A percentile compares a stretch with the other conserved stretches of the same genome.
Conservation (phyloP, 2,888 invertebrate species). For the Vanessa cardui region DNA sequence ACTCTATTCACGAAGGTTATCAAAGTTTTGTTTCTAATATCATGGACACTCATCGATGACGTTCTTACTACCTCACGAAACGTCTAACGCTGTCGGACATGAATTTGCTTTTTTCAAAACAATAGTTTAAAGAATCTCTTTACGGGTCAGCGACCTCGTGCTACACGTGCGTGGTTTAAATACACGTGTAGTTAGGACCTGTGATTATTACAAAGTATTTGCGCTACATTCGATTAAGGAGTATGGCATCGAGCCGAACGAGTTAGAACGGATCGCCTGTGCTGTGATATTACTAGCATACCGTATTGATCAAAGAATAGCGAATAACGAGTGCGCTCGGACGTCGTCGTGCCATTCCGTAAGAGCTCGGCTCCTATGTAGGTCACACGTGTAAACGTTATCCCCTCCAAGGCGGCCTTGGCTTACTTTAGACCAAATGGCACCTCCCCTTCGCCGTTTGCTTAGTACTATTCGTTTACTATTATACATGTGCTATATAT, state of each 20-base stretch:
- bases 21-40: slow-evolving; percentile 37
- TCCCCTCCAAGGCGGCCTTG: slow-evolving; percentile 80
- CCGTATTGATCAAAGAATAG: slow-evolving; percentile 64
- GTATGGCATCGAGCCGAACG: slow-evolving; percentile 38
- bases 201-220: slow-evolving; percentile 43
- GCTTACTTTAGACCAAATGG: slow-evolving; percentile 77
- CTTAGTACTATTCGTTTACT: slow-evolving; percentile 45
- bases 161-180: slow-evolving; percentile 54
- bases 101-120: slow-evolving; percentile 26
- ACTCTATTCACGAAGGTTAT: slow-evolving; percentile 38
- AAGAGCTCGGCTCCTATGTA: slow-evolving; percentile 68
- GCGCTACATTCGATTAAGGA: slow-evolving; percentile 20
- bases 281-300: slow-evolving; percentile 50
- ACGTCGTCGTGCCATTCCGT: slow-evolving; percentile 64
- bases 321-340: slow-evolving; percentile 55
- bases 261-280: slow-evolving; percentile 43
- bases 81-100: slow-evolving; percentile 23
- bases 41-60: slow-evolving; percentile 33
- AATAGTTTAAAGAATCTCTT: slow-evolving; percentile 33
- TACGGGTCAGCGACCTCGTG: slow-evolving; percentile 62
- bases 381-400: slow-evolving; percentile 83
- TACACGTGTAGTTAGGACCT: slow-evolving; percentile 53
- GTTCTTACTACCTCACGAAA: slow-evolving; percentile 26
- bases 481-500: slow-evolving; percentile 18
- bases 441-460: slow-evolving; percentile 67